These are phyloP conservation scores for Garra rufa DNA, from an alignment of 2,113 vertebrate genomes.

Conservation along the genomic window DNA sequence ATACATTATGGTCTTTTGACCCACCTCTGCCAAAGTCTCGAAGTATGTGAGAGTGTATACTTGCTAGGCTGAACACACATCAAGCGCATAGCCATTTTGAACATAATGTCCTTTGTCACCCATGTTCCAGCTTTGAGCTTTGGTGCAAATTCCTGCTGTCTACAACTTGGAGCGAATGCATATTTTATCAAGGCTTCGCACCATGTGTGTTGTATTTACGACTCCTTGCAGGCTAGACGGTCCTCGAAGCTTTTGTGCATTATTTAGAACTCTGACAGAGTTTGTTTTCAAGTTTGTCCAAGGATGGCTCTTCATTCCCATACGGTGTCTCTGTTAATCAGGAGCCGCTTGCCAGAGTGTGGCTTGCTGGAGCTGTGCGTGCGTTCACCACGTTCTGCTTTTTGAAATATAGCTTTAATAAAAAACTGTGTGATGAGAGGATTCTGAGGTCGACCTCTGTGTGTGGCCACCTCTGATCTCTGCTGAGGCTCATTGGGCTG, in stretches of 20 bases:
- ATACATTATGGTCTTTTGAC: neutral
- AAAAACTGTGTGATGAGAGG: slow-evolving; percentile 69
- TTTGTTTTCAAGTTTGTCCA: slow-evolving; percentile 70
- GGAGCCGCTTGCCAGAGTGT: slow-evolving; percentile 27
- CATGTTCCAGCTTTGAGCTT: slow-evolving; percentile 31
- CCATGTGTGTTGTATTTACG: slow-evolving; percentile 74
- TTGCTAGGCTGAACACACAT: slow-evolving; percentile 3
- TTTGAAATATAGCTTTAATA: slow-evolving; percentile 80
- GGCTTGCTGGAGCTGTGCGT: slow-evolving; percentile 10
- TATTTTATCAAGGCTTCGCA: slow-evolving; percentile 49
- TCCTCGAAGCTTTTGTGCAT: slow-evolving; percentile 59
- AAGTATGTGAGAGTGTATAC: neutral
- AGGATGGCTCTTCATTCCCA: slow-evolving; percentile 55
- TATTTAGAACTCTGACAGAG: slow-evolving; percentile 69
- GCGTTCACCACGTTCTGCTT: slow-evolving; percentile 46
- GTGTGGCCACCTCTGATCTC: slow-evolving; percentile 47
- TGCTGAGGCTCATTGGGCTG: slow-evolving; percentile 65
- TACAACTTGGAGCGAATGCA: slow-evolving; percentile 63
- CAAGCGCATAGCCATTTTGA: slow-evolving; percentile 13
- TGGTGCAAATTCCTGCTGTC: slow-evolving; percentile 50
- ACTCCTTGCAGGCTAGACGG: slow-evolving; percentile 70
- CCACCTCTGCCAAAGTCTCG: neutral
- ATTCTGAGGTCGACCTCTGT: slow-evolving; percentile 48
- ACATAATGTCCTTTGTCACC: slow-evolving; percentile 57
- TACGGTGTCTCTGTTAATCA: slow-evolving; percentile 8